Base-by-base conservation (phyloP, 2,888 invertebrate genomes). In the Drosophila austrosaltans region DNA sequence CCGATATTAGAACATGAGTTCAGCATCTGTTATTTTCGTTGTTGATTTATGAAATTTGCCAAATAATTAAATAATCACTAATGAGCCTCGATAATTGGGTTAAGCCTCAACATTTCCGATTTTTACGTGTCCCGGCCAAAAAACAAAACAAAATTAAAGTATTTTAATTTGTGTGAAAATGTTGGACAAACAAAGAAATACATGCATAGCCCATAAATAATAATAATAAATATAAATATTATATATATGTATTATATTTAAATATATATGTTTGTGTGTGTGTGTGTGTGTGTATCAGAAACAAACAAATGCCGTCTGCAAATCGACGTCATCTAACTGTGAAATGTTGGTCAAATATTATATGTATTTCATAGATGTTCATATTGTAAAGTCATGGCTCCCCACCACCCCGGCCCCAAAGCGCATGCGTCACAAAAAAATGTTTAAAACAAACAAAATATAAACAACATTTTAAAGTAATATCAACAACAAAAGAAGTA, bases 131-230 rank as follows among this genome's bases (percentile, higher is more conserved):
- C 39, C 63, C 63, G 81, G 81, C 74, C 79, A 76, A 79, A 76
- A 69, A 74, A 79, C 72, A 71, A 76, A 39, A 53, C 54, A 56
- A 63, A 53, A 36, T 36, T 36, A 72, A 82, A 75, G 83, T 87
- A 87, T 89, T 89, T 88, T 87, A 87, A 87, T 87, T 89, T 87
- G 89, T 87, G 87, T 88, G 86, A 87, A 87, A 81, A 87, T 89
- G 75, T 88, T 89, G 76, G 69, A 69, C 78, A 89, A 87, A 87
- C 87, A 86, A 85, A 25, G 48, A 48, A 48, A 88, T 82, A 89
- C 84, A 83, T 83, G 79, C 87, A 76, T 84, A 83, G 76, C 73
- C 73, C 83, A 79, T 74, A 75, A 87, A 81, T 78, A 85, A 69
- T 65, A 69, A 88, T 83, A 81, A 89, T 78, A 78, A 69, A 81